A percentile compares a stretch with the other conserved stretches of the same genome.
Conservation (phyloP, 2,113 vertebrate species). For the Ochotona princeps region DNA sequence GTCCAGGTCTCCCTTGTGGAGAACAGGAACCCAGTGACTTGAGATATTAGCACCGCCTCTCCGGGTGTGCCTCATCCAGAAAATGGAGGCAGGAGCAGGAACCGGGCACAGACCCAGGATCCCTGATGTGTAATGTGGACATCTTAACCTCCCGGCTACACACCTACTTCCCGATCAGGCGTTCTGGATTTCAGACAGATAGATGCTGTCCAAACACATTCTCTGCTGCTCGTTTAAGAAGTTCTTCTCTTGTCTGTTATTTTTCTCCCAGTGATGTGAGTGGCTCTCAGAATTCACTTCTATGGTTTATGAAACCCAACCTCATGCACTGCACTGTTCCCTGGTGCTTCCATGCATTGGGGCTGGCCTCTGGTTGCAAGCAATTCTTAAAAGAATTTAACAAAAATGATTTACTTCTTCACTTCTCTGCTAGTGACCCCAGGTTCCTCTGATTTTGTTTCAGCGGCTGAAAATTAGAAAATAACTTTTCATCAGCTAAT, state of each 20-base stretch:
- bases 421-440: background rate
- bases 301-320: background rate
- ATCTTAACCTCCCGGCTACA: too few species aligned
- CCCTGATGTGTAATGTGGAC: too few species aligned
- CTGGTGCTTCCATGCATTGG: background rate
- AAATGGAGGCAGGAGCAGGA: too few species aligned
- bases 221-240: background rate
- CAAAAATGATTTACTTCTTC: conserved; percentile 9
- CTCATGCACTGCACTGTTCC: background rate
- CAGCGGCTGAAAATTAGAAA: conserved; percentile 19
- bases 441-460: conserved; percentile 36
- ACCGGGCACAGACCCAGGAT: too few species aligned
- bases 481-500: background rate
- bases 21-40: too few species aligned
- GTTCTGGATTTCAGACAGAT: fast-evolving
- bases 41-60: too few species aligned
- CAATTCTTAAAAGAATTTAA: conserved; percentile 8
- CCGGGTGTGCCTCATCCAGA: too few species aligned
- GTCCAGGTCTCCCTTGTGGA: too few species aligned
- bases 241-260: background rate
- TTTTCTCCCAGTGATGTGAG: background rate
- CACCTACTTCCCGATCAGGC: too few species aligned
- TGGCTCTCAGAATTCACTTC: background rate
- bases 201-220: background rate
- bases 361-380: background rate